Evolutionary conservation across 2,113 vertebrate species (phyloP), one percentile per base, ranked within the genome.

Genomic region (Actenoides hombroni): DNA sequence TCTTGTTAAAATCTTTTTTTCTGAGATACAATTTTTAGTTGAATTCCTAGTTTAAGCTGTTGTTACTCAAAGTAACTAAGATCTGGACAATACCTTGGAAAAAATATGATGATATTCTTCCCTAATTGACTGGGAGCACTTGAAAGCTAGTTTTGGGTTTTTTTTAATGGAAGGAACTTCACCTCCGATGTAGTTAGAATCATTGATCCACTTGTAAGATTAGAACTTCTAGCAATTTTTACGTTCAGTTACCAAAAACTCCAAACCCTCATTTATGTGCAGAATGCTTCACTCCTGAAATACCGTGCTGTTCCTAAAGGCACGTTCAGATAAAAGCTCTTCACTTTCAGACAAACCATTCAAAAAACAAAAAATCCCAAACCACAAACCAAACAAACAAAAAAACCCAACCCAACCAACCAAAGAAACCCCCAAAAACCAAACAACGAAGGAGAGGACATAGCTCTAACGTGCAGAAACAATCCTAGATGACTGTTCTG

Each of bases 401-500:
- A 19, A 46, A 46, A 46, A 18, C 46, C 46, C 9, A 20, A 46
- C 9, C 18, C 46, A 46, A 46, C 46, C 46, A 19, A 19, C 19
- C 42, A 42, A 42, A 42, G 42, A 42, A 15, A 20, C 18, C 46
- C 35, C 65, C 54, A 51, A 68, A 56, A 89, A 73, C 33, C 48
- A 84, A 67, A 40, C 3, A 90, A 64, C 49, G 83, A 71, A 93
- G 71, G 53, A 61, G 44, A 80, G 65, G 83, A 94, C 83, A 54
- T 40, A 20, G 53, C 73, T 90, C 35, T 77, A n/a, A 89, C 86
- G 88, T 96, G 71, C 9, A 25, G 94, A 83, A 91, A 48, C 35
- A 61, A 86, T 87, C 40, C 5, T 8, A 93, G 85, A 69, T 95
- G 91, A 70, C 77, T 84, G 64, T 81, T 81, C 96, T 96, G 97